phyloP scores from a whole-genome alignment of 2,113 vertebrate genomes.

The Pteruthius melanotis region DNA sequence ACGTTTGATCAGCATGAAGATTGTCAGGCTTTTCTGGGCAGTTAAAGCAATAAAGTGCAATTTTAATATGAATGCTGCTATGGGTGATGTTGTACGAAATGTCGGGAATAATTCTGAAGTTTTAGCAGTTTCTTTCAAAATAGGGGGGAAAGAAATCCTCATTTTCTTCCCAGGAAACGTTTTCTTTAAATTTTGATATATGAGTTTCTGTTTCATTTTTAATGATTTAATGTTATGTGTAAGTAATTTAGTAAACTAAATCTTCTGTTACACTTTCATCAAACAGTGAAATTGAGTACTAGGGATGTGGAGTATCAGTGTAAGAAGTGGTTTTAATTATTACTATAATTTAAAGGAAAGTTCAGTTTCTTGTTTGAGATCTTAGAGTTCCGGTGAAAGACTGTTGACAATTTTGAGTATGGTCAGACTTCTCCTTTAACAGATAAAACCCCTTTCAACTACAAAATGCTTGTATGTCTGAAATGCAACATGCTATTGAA shows the following conservation, averaged over 20 bases:
- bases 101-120: background rate
- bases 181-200: background rate
- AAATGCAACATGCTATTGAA: background rate
- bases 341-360: background rate
- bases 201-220: background rate
- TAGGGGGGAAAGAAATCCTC: rapidly evolving
- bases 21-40: background rate
- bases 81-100: background rate
- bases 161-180: background rate
- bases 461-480: background rate
- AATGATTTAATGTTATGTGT: background rate
- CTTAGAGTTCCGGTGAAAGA: background rate
- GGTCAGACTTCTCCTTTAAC: background rate
- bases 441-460: background rate
- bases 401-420: background rate
- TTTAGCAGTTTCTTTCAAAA: background rate
- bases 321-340: background rate
- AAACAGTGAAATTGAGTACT: background rate
- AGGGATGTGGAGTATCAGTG: background rate
- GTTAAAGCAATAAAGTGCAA: background rate
- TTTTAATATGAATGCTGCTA: background rate
- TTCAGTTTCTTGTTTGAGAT: background rate
- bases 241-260: background rate
- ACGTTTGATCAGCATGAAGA: rapidly evolving
- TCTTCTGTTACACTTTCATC: background rate